Evolutionary conservation across 2,888 invertebrate species (phyloP).

Genomic region (Scrobipalpa atriplicella): DNA sequence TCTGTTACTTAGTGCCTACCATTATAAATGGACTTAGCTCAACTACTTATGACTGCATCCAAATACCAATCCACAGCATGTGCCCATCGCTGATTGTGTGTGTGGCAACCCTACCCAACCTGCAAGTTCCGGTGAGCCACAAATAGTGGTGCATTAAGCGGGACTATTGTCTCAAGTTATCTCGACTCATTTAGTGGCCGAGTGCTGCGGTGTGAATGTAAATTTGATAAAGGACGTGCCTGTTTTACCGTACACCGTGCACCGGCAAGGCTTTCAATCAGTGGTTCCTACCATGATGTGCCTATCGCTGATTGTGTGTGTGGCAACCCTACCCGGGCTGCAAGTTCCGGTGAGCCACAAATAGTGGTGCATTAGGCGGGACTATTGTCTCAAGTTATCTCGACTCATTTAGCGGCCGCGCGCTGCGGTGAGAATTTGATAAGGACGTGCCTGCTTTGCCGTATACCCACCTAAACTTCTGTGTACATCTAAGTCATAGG

Average conservation of each 20-base stretch:
- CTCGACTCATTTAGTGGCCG: slow-evolving; percentile 6
- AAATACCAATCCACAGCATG: too few species aligned
- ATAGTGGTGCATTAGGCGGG: slow-evolving; percentile 10
- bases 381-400: slow-evolving; percentile 17
- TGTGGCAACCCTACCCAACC: neutral
- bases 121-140: slow-evolving; percentile 10
- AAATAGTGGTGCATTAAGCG: slow-evolving; percentile 11
- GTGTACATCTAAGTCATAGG: too few species aligned
- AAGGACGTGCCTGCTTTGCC: neutral
- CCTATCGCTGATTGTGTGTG: too few species aligned
- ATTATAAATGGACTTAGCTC: too few species aligned
- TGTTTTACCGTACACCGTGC: too few species aligned
- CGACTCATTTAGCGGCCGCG: slow-evolving; percentile 8
- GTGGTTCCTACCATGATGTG: too few species aligned
- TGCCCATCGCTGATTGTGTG: too few species aligned
- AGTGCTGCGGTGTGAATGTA: slow-evolving; percentile 9
- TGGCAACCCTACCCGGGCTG: neutral
- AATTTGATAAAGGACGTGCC: too few species aligned
- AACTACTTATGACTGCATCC: too few species aligned
- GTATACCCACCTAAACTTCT: too few species aligned
- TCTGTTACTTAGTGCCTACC: too few species aligned
- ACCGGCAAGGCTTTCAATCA: too few species aligned
- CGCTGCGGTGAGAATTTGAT: slow-evolving; percentile 12
- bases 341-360: slow-evolving; percentile 10
- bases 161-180: slow-evolving; percentile 17